Percentiles rank a stretch among this genome's conserved stretches.
Conservation (phyloP, 2,888 invertebrate species). For the Bimastos eiseni region DNA sequence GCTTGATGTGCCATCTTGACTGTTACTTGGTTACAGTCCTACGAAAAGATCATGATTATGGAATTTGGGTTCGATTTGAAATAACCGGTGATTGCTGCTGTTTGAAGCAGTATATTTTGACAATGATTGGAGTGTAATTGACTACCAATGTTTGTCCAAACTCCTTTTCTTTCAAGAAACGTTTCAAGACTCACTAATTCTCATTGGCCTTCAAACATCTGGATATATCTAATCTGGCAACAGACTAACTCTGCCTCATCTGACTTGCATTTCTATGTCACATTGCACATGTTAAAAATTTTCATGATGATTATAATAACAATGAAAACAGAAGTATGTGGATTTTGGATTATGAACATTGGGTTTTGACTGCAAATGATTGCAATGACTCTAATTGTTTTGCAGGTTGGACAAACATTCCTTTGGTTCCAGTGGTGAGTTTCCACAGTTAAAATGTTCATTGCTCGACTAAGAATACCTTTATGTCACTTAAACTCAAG, state of each 20-base stretch:
- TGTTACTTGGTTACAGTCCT: neutral
- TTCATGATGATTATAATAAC: no score
- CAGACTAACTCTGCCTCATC: no score
- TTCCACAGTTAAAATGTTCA: neutral
- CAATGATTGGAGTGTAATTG: no score
- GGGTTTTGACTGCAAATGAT: neutral
- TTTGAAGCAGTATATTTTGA: neutral
- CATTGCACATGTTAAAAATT: no score
- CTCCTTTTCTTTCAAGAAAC: no score
- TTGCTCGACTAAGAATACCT: neutral
- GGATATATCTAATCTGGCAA: no score
- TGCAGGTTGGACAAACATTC: slow-evolving; percentile 73
- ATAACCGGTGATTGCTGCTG: neutral
- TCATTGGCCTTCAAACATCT: no score
- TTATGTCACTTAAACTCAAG: neutral
- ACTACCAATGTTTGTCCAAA: no score
- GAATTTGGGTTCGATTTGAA: neutral
- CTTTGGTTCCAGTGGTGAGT: slow-evolving; percentile 76
- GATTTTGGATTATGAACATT: neutral
- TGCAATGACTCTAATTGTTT: slow-evolving; percentile 33
- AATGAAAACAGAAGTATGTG: no score
- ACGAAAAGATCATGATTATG: neutral
- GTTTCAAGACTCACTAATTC: no score
- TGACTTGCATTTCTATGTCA: no score
- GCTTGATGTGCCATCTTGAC: neutral